These are phyloP conservation scores for Lapara coniferarum DNA, from an alignment of 2,888 invertebrate species.

Conservation along the genomic window DNA sequence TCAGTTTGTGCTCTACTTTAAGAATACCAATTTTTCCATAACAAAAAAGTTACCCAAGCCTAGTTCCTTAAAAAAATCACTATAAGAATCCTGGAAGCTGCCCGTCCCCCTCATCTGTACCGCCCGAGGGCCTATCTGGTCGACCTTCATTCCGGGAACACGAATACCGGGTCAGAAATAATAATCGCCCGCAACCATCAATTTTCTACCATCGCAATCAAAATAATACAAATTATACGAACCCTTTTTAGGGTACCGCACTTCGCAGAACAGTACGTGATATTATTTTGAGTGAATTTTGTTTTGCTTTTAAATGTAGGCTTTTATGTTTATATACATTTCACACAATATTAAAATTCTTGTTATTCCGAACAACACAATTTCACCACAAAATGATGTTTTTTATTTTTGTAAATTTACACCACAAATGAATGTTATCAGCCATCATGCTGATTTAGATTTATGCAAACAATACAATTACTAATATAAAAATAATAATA, in stretches of 20 bases:
- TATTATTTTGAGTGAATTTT: not conserved
- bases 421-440: not conserved
- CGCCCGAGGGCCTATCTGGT: constrained; percentile 54
- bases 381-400: not conserved
- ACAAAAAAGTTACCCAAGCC: constrained; percentile 30
- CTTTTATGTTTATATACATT: no score
- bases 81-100: constrained; percentile 52
- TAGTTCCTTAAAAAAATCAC: constrained; percentile 18
- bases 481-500: no score
- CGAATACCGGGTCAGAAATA: constrained; percentile 59
- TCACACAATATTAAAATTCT: no score
- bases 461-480: not conserved
- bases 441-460: not conserved
- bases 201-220: constrained; percentile 76
- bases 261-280: constrained; percentile 6
- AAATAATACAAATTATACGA: constrained; percentile 74
- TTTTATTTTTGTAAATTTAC: not conserved
- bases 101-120: constrained; percentile 63
- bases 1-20: no score
- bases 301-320: not conserved
- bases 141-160: constrained; percentile 68
- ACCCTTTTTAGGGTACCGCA: constrained; percentile 47
- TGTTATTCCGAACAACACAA: not conserved
- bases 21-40: constrained; percentile 47
- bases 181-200: constrained; percentile 64